Evolutionary conservation across 2,888 invertebrate species (phyloP), one percentile per base, ranked within the genome.

Genomic region (Ectemnius continuus): DNA sequence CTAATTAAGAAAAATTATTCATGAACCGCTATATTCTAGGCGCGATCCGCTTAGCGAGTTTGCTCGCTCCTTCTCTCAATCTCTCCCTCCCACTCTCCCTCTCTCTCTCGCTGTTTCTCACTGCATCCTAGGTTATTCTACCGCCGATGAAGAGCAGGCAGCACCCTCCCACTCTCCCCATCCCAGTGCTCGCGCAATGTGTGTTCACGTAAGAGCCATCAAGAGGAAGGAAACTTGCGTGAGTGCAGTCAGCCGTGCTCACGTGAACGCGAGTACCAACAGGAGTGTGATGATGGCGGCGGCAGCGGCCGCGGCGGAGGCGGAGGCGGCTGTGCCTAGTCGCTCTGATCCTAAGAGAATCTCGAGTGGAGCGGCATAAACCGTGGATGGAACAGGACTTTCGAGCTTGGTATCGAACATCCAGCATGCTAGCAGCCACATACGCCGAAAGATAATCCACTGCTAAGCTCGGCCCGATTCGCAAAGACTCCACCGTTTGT

Each of bases 401-500:
- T 74, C 63, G 59, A 46, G 75, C 71, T 78, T 70, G 65, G 73
- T 79, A 81, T 82, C 75, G 76, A 76, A 76, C 73, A 81, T 78
- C 80, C 73, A 73, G 73, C 67, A 36, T 11, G 36, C 36, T 11
- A 11, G 36, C 36, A 18, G 66, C 74, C 80, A 71, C 78, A 81
- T 52, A 78, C 78, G 72, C 61, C 73, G 70, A 75, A 36, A 83
- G 85, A 84, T 84, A 84, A 84, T 85, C 85, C 79, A 83, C 77
- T 79, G 84, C 82, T 84, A 85, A 84, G 84, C 82, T 78, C 75
- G 72, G 8, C 82, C 73, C 85, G 76, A 82, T 80, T 85, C 79
- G 83, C 82, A 81, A 85, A 85, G 85, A 82, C 82, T 83, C 76
- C n/a, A 26, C 80, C 82, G 84, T 84, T 84, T 84, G 83, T 85